Evolutionary conservation across 2,797 vertebrate genomes (phyloP).

Genomic region (Vireo griseus): DNA sequence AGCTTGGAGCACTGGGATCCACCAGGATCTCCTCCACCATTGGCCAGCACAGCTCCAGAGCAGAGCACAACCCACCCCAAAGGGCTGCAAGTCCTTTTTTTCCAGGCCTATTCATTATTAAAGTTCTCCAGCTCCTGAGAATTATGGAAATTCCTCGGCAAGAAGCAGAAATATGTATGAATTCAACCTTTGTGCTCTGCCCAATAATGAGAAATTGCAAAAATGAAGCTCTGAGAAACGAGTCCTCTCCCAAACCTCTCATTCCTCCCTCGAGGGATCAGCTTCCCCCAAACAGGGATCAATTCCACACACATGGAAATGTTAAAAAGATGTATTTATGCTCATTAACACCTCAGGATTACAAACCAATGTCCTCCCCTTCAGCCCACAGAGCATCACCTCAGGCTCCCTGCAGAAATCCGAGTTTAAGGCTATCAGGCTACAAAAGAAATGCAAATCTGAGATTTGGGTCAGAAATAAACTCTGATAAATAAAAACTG

Average conservation of each 20-base stretch:
- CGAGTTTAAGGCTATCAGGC: neutral
- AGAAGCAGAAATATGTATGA: neutral
- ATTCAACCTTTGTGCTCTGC: neutral
- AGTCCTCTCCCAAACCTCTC: neutral
- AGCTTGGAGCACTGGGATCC: neutral
- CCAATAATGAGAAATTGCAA: neutral
- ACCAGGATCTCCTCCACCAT: accelerated
- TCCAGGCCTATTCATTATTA: neutral
- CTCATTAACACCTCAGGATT: neutral
- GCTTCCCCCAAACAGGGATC: neutral
- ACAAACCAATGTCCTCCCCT: neutral
- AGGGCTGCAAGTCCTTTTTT: neutral
- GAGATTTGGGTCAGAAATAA: neutral
- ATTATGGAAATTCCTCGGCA: neutral
- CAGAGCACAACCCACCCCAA: neutral
- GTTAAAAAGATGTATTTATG: neutral
- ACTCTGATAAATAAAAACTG: neutral
- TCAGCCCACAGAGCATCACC: neutral
- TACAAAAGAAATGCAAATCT: neutral
- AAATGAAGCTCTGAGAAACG: neutral
- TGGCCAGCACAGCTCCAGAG: accelerated
- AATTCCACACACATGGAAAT: neutral
- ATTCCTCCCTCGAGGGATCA: neutral
- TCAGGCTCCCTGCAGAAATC: neutral
- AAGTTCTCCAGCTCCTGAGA: neutral